Conservation (phyloP, 2,888 invertebrate species). For the Hirtodrosophila duncani region DNA sequence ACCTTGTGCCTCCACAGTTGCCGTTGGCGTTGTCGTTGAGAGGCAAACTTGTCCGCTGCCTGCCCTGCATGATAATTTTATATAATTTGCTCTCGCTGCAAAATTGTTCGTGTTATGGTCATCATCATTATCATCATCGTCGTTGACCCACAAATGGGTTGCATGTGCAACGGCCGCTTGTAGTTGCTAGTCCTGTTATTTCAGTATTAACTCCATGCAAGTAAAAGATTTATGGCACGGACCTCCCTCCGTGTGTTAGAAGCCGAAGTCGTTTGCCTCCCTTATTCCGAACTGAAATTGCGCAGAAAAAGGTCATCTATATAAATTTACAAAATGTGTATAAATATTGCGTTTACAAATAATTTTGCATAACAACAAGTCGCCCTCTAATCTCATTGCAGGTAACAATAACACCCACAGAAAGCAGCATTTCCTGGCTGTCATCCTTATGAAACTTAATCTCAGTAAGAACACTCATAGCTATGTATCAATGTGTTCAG, state of each 20-base stretch:
- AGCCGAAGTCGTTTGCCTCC: constrained; percentile 19
- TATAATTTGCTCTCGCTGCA: constrained; percentile 56
- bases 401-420: too few species aligned
- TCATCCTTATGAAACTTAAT: too few species aligned
- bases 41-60: constrained; percentile 55
- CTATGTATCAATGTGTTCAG: too few species aligned
- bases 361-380: too few species aligned
- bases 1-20: constrained; percentile 27
- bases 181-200: background rate
- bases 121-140: constrained; percentile 23
- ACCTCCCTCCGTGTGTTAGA: constrained; percentile 20
- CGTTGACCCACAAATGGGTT: constrained; percentile 58
- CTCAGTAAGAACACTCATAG: too few species aligned
- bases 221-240: constrained; percentile 50
- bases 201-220: constrained; percentile 42
- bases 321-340: too few species aligned
- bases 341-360: too few species aligned
- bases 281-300: constrained; percentile 42
- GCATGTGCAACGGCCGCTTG: constrained; percentile 40
- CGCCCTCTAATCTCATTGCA: too few species aligned
- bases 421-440: too few species aligned
- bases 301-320: constrained; percentile 30
- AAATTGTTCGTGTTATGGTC: constrained; percentile 41
- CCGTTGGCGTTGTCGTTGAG: constrained; percentile 36
- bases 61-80: constrained; percentile 69